Base-by-base conservation (phyloP, 2,888 invertebrate genomes). In the Tipula vernalis region DNA sequence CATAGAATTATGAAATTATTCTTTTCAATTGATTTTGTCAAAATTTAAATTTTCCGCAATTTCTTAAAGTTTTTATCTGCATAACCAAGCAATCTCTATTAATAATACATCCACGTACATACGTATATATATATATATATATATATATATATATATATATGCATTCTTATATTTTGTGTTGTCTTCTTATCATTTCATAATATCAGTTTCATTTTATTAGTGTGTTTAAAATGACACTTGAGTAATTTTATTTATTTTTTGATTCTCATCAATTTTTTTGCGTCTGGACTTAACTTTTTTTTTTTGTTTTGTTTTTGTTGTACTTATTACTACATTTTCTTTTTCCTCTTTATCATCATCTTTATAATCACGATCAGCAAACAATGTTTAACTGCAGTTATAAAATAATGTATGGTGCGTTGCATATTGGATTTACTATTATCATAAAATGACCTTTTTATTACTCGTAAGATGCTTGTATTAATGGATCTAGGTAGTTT, bases 171-270 rank as follows among this genome's bases (percentile, higher is more conserved):
- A 28, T 28, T 28, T 71, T 71, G 12, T 71, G 71, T 10, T 8
- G 71, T 71, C 71, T 71, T 71, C 28, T 71, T 71, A 71, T 71
- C 71, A 71, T 71, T 71, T 71, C 71, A 28, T 71, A 71, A 71
- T 71, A 71, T 71, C 71, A 71, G 71, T 71, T 71, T 71, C 71
- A 71, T 71, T 71, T 71, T 71, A 71, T 71, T 28, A 71, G 71
- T 71, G 71, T 71, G 71, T 71, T 71, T 71, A 71, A 71, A 71
- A 71, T 71, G 71, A 71, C 71, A 71, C 71, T 71, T 71, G 71
- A 71, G 71, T 71, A 71, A 28, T 71, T 71, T 71, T 71, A 28
- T 71, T 71, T 71, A 28, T 71, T 71, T 71, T 71, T 71, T 71
- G 71, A 71, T 71, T 71, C 71, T 71, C 71, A 71, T 71, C 71